A percentile compares a stretch with the other conserved stretches of the same genome.
Evolutionary conservation across 2,888 invertebrate genomes (phyloP).

Genomic region (Drosophila paracracens): DNA sequence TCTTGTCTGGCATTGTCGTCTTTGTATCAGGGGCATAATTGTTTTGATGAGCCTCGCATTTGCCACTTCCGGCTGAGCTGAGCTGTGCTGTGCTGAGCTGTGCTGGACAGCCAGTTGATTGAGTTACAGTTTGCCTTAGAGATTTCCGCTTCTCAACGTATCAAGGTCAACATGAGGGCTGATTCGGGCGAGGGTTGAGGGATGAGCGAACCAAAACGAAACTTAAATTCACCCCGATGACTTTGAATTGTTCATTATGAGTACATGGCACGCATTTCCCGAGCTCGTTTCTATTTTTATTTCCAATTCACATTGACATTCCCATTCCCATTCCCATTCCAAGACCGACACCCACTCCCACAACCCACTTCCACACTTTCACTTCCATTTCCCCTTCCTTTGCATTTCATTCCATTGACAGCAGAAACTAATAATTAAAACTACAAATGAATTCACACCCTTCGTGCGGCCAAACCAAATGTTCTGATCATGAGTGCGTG

Average conservation of each 20-base stretch:
- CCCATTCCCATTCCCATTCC: not conserved
- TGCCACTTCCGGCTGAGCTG: constrained; percentile 7
- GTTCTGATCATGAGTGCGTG: constrained; percentile 33
- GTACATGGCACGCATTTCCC: constrained; percentile 53
- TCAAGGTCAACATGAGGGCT: constrained; percentile 48
- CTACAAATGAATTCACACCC: constrained; percentile 78
- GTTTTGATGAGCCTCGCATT: constrained; percentile 15
- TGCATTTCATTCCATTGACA: constrained; percentile 12
- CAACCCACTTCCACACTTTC: not conserved
- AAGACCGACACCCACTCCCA: constrained; percentile 14
- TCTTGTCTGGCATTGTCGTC: not conserved
- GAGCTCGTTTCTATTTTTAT: constrained; percentile 30
- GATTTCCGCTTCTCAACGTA: constrained; percentile 53
- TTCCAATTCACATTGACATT: constrained; percentile 2
- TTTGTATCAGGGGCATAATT: not conserved
- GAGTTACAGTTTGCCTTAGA: constrained; percentile 43
- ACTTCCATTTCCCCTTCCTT: constrained; percentile 2
- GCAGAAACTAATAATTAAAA: constrained; percentile 71
- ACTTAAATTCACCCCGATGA: constrained; percentile 35
- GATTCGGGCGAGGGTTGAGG: not conserved
- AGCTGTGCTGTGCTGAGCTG: not conserved
- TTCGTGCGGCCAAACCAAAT: constrained; percentile 30
- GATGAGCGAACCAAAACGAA: not conserved
- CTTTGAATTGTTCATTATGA: constrained; percentile 44
- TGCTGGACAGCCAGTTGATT: constrained; percentile 31